Evolutionary conservation across 1,140 invertebrate species (phyloP).

Genomic region (Lucilia cuprina): DNA sequence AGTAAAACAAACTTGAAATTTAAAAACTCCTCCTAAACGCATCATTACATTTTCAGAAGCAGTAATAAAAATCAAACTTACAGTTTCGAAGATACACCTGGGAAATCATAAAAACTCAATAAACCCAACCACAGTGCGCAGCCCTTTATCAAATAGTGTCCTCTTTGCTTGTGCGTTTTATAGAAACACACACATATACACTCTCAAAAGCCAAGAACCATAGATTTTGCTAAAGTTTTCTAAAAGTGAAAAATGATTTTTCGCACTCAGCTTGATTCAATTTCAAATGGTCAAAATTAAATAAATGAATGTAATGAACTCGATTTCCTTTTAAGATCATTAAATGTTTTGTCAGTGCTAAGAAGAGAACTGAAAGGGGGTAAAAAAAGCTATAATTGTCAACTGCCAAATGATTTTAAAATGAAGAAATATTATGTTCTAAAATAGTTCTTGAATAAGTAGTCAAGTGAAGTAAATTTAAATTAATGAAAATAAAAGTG

Average conservation of each 20-base stretch:
- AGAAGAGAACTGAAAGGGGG: background rate
- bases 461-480: too few species aligned
- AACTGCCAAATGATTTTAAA: background rate
- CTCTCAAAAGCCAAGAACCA: too few species aligned
- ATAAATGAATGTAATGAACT: background rate
- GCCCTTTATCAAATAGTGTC: background rate
- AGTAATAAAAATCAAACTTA: too few species aligned
- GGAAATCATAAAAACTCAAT: too few species aligned
- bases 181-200: too few species aligned
- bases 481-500: too few species aligned
- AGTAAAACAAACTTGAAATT: too few species aligned
- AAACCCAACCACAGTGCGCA: background rate
- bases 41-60: too few species aligned
- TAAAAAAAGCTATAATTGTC: background rate
- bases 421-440: background rate
- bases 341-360: background rate
- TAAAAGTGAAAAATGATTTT: conserved; percentile 15
- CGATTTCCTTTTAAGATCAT: background rate
- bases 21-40: too few species aligned
- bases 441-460: too few species aligned
- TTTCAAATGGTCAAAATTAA: background rate
- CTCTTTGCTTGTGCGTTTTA: too few species aligned
- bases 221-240: background rate
- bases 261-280: background rate
- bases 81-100: too few species aligned